Evolutionary conservation across 2,888 invertebrate species (phyloP).

Genomic region (Galerucella pusilla): DNA sequence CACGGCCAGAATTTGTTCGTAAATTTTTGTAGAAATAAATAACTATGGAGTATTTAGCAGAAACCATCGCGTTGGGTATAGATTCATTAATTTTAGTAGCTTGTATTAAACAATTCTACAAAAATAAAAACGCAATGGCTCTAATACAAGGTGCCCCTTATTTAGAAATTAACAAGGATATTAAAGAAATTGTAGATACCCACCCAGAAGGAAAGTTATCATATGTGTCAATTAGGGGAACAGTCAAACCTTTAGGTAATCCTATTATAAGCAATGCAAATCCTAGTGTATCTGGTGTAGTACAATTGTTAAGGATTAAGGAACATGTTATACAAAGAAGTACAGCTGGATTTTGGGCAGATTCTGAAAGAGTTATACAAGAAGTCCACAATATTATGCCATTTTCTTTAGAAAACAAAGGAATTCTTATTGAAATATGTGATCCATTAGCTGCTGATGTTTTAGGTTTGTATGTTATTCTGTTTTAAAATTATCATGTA

Average conservation of each 20-base stretch:
- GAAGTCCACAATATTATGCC: conserved; percentile 84
- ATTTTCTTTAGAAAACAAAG: conserved; percentile 75
- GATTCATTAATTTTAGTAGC: conserved; percentile 80
- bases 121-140: conserved; percentile 77
- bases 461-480: conserved; percentile 64
- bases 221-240: conserved; percentile 81
- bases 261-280: conserved; percentile 81
- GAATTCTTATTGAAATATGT: conserved; percentile 76
- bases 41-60: conserved; percentile 81
- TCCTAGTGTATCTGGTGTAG: conserved; percentile 78
- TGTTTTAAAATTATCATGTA: background rate
- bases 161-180: conserved; percentile 73
- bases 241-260: conserved; percentile 79
- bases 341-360: conserved; percentile 88
- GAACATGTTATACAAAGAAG: conserved; percentile 87
- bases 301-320: conserved; percentile 82
- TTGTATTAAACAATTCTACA: conserved; percentile 79
- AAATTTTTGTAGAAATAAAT: conserved; percentile 2
- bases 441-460: conserved; percentile 81
- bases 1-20: background rate
- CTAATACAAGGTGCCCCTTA: conserved; percentile 79
- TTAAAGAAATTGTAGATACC: conserved; percentile 72
- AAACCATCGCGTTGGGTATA: conserved; percentile 78
- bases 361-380: conserved; percentile 82
- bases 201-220: conserved; percentile 74